A percentile compares a stretch with the other conserved stretches of the same genome.
Evolutionary conservation across 1,140 invertebrate species (phyloP).

Genomic region (Oryzaephilus surinamensis): DNA sequence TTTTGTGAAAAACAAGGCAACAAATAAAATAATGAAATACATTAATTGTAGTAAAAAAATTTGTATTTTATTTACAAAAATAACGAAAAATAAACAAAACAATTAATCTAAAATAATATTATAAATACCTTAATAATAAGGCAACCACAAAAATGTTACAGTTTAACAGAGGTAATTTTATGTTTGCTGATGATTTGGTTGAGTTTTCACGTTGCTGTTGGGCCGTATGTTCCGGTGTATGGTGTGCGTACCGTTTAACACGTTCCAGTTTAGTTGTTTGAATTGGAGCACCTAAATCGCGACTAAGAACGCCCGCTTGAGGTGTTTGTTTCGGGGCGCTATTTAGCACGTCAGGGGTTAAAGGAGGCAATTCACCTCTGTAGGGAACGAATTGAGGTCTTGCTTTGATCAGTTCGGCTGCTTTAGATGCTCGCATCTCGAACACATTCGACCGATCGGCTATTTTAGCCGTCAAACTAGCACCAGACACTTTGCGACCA

Average conservation of each 20-base stretch:
- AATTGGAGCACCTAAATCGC: too few relatives aligned
- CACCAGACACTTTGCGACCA: slow-evolving; percentile 56
- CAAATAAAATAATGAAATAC: too few relatives aligned
- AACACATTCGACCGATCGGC: slow-evolving; percentile 37
- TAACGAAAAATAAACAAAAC: neutral
- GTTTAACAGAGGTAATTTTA: neutral
- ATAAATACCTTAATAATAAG: neutral
- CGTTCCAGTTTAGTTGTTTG: neutral
- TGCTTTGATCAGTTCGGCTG: slow-evolving; percentile 46
- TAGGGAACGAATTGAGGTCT: slow-evolving; percentile 61
- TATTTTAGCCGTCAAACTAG: slow-evolving; percentile 46
- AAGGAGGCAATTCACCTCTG: slow-evolving; percentile 55
- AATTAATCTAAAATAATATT: neutral
- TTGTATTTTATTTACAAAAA: neutral
- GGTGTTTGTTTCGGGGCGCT: too few relatives aligned
- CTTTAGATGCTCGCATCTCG: slow-evolving; percentile 41
- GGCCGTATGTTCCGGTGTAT: slow-evolving; percentile 16
- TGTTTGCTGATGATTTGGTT: neutral
- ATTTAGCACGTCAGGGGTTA: too few relatives aligned
- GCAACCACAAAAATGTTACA: neutral
- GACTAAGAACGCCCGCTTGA: slow-evolving; percentile 25
- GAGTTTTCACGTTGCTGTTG: slow-evolving; percentile 6
- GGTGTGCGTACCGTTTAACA: slow-evolving; percentile 7
- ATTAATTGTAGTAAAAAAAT: too few relatives aligned
- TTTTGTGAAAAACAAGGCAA: too few relatives aligned